Percentiles rank a stretch among this genome's conserved stretches.
These are phyloP conservation scores for Rhinoptilus africanus DNA, from an alignment of 2,113 vertebrate species.

Conservation along the genomic window DNA sequence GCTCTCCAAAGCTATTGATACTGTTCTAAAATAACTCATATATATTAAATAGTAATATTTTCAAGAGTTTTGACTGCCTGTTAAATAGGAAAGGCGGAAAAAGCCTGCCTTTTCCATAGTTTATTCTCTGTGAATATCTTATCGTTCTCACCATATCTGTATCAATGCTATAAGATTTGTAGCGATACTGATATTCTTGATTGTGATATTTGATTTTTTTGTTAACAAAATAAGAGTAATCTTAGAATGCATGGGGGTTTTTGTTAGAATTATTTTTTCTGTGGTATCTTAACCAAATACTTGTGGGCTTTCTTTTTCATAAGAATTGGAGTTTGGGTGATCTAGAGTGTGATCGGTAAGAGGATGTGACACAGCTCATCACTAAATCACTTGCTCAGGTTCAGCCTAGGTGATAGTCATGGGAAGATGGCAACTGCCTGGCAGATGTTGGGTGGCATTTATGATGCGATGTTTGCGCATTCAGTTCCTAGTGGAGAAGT, in stretches of 20 bases:
- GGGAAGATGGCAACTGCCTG: conserved; percentile 50
- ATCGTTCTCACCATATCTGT: background rate
- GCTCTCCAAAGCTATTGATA: background rate
- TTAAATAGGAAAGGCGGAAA: background rate
- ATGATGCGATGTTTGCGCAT: conserved; percentile 61
- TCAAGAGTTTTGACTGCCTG: background rate
- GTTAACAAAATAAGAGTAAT: background rate
- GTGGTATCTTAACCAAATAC: background rate
- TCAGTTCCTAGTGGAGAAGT: conserved; percentile 58
- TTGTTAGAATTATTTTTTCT: background rate
- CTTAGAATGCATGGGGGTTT: background rate
- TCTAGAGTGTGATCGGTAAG: background rate
- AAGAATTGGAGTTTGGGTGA: background rate
- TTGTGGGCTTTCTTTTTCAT: background rate
- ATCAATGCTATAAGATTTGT: background rate
- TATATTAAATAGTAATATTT: background rate
- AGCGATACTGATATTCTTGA: background rate
- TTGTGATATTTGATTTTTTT: background rate
- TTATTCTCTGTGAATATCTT: background rate
- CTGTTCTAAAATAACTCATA: background rate
- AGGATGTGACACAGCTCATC: conserved; percentile 2
- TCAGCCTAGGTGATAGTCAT: conserved; percentile 43
- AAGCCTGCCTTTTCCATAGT: background rate
- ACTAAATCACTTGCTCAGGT: conserved; percentile 47
- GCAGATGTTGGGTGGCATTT: conserved; percentile 66